Conservation (phyloP, 1,140 invertebrate species). For the Myzus persicae region DNA sequence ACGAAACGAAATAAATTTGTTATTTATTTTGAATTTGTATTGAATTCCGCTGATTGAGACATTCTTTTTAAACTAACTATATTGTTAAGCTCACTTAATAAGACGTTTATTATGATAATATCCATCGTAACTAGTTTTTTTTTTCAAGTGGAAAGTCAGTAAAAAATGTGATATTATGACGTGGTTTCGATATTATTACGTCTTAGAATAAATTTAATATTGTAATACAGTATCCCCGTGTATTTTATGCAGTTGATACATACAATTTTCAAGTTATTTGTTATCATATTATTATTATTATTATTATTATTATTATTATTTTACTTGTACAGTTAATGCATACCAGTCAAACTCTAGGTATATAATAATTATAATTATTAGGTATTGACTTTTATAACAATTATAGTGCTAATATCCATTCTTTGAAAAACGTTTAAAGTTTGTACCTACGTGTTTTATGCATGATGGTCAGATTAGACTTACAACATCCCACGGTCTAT, state of each 20-base stretch:
- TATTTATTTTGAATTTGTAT: neutral
- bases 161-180: neutral
- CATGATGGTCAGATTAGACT: neutral
- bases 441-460: neutral
- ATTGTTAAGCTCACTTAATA: too few species aligned
- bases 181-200: too few species aligned
- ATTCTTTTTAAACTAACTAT: neutral
- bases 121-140: too few species aligned
- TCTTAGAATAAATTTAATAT: neutral
- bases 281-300: neutral
- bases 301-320: too few species aligned
- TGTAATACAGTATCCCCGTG: too few species aligned
- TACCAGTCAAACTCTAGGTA: too few species aligned
- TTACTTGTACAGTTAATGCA: neutral
- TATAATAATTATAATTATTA: neutral
- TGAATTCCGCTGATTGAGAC: neutral
- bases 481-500: neutral
- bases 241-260: too few species aligned
- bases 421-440: neutral
- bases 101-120: too few species aligned
- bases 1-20: neutral
- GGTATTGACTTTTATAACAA: too few species aligned
- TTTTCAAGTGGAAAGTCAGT: neutral
- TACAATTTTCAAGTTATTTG: neutral
- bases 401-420: too few species aligned